Base-by-base conservation (phyloP, 2,888 invertebrate genomes). In the Hydrotaea diabolus region DNA sequence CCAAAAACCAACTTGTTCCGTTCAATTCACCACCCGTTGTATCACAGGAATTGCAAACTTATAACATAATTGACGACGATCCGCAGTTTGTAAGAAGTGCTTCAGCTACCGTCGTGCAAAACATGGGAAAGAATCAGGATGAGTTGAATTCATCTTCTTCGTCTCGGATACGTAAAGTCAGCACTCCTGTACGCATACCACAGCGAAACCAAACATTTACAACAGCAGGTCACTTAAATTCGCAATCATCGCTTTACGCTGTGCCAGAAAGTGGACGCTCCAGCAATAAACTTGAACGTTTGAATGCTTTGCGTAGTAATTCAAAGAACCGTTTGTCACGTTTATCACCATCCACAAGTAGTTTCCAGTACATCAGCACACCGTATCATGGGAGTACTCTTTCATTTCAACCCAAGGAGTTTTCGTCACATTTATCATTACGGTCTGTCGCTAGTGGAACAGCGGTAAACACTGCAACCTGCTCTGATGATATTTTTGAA, bases 381-480 rank as follows among this genome's bases (percentile, higher is more conserved):
- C 96, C 97, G 0, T 97, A 96, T 89, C 97, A 97, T 88, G 97
- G 97, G 0, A 96, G 97, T 57, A 96, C 97, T 0, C 88, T 97
- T 0, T 96, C 96, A 0, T 94, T 97, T 85, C 96, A 96, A 85
- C 96, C 96, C 0, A 95, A 95, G 89, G 96, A 96, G 87, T 96
- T 96, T 89, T 95, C 96, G 0, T 96, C 96, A 0, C 96, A 96
- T 69, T 94, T 96, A 85, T 96, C 96, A 15, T 89, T 96, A 0
- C 95, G 95, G 87, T 95, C 96, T 0, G 93, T 95, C 0, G 93
- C 94, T 0, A 94, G 93, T 55, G 0, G 94, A 0, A 57, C 80
- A n/a, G 84, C 82, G 0, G 74, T 77, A 36, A 77, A 57, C 78
- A 71, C 77, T 15, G 77, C 93, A 39, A 94, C 77, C 7, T 72